phyloP scores from a whole-genome alignment of 2,797 vertebrate species.

The Notoglanidium macrostoma region DNA sequence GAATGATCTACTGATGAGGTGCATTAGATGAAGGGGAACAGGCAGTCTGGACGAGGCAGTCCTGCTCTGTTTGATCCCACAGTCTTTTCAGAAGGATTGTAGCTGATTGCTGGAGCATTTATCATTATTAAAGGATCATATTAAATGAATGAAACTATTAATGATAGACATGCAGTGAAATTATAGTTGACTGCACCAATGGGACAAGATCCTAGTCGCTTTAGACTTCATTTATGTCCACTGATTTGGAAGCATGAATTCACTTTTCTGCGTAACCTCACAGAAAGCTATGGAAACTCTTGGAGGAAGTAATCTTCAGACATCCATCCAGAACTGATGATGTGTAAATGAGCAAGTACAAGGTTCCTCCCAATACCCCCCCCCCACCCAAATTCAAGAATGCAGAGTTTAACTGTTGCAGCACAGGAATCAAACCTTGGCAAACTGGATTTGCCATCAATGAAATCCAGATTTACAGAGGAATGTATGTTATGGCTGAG shows the following conservation, averaged over 20 bases:
- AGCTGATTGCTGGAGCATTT: conserved; percentile 42
- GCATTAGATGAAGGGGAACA: conserved; percentile 47
- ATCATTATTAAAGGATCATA: conserved; percentile 44
- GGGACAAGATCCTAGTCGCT: neutral
- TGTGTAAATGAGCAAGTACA: conserved; percentile 13
- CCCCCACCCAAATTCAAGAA: neutral
- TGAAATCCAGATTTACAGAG: conserved; percentile 56
- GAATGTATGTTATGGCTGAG: conserved; percentile 61
- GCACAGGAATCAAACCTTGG: conserved; percentile 40
- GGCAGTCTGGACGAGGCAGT: conserved; percentile 15
- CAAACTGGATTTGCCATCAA: conserved; percentile 53
- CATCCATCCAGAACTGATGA: conserved; percentile 22
- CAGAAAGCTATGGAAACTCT: neutral
- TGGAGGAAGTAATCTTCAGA: conserved; percentile 21
- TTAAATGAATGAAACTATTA: conserved; percentile 38
- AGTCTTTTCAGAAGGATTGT: conserved; percentile 26
- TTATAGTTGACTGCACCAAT: conserved; percentile 16
- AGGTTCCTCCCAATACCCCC: neutral
- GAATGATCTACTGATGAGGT: conserved; percentile 56
- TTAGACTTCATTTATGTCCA: neutral
- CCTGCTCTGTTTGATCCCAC: conserved; percentile 39
- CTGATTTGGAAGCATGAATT: conserved; percentile 23
- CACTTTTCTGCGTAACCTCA: neutral
- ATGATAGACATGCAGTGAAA: conserved; percentile 21
- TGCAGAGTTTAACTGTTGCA: conserved; percentile 35